phyloP scores from a whole-genome alignment of 2,888 invertebrate genomes.

The Drosophila affinis region DNA sequence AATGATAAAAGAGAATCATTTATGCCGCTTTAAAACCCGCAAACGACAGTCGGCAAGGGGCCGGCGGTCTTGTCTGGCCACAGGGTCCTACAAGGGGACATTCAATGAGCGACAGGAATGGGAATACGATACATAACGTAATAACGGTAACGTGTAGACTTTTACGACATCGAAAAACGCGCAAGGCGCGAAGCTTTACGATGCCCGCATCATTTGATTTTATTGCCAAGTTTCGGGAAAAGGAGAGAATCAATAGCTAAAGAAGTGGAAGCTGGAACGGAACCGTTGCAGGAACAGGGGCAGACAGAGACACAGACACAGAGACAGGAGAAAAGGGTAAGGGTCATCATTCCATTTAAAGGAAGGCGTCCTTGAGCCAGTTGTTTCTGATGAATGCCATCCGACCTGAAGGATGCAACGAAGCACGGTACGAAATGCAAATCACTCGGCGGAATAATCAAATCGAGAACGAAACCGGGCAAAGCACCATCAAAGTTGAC shows the following conservation, averaged over 20 bases:
- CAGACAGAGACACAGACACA: slow-evolving; percentile 1
- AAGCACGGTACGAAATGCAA: slow-evolving; percentile 73
- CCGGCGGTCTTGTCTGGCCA: slow-evolving; percentile 8
- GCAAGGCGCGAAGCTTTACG: slow-evolving; percentile 64
- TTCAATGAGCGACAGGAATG: slow-evolving; percentile 63
- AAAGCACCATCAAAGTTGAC: slow-evolving; percentile 67
- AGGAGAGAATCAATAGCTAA: slow-evolving; percentile 5
- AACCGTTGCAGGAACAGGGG: slow-evolving; percentile 1
- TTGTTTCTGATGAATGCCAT: slow-evolving; percentile 71
- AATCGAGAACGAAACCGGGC: slow-evolving; percentile 58
- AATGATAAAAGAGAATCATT: slow-evolving; percentile 60
- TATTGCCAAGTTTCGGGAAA: slow-evolving; percentile 67
- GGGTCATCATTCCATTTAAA: not conserved
- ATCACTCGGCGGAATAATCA: slow-evolving; percentile 74
- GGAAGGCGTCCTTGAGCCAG: slow-evolving; percentile 44
- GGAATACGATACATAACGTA: slow-evolving; percentile 62
- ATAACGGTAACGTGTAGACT: slow-evolving; percentile 56
- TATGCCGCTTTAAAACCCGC: slow-evolving; percentile 76
- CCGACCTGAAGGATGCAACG: slow-evolving; percentile 58
- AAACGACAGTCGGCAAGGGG: slow-evolving; percentile 51
- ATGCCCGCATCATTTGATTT: slow-evolving; percentile 76
- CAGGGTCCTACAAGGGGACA: slow-evolving; percentile 60
- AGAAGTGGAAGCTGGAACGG: slow-evolving; percentile 21
- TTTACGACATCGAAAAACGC: slow-evolving; percentile 72
- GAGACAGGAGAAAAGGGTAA: not conserved